Evolutionary conservation across 1,140 invertebrate species (phyloP).

Genomic region (Parapsyche elsis): DNA sequence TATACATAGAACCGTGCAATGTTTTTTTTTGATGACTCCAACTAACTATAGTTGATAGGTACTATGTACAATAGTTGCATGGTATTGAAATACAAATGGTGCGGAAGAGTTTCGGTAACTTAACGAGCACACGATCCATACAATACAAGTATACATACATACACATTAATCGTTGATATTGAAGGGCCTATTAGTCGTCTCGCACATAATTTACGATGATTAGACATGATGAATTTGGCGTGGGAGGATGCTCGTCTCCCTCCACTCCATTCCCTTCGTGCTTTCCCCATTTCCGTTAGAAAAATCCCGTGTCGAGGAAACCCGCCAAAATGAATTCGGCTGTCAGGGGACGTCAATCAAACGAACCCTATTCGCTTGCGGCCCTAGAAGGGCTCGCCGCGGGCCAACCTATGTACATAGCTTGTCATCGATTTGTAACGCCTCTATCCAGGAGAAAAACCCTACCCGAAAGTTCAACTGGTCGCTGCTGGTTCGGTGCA

Average conservation of each 20-base stretch:
- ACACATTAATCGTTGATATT: no score
- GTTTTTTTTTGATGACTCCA: no score
- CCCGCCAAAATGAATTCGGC: conserved; percentile 39
- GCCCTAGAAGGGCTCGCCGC: conserved; percentile 2
- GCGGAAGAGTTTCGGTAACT: no score
- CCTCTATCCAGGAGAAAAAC: conserved; percentile 12
- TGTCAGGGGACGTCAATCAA: conserved; percentile 50
- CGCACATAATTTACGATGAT: background rate
- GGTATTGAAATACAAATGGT: no score
- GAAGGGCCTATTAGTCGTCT: no score
- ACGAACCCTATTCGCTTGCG: background rate
- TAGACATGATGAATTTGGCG: background rate
- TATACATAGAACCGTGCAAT: no score
- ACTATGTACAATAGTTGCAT: no score
- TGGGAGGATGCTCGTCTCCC: background rate
- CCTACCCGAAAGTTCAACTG: conserved; percentile 1
- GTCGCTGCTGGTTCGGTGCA: conserved; percentile 12
- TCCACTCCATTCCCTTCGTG: no score
- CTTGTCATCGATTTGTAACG: conserved; percentile 43
- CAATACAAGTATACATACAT: no score
- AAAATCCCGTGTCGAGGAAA: background rate
- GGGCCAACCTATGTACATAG: background rate
- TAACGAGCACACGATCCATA: no score
- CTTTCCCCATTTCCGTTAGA: no score
- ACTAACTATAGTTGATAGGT: no score